Base-by-base conservation (phyloP, 2,113 vertebrate genomes). In the Percina caprodes region DNA sequence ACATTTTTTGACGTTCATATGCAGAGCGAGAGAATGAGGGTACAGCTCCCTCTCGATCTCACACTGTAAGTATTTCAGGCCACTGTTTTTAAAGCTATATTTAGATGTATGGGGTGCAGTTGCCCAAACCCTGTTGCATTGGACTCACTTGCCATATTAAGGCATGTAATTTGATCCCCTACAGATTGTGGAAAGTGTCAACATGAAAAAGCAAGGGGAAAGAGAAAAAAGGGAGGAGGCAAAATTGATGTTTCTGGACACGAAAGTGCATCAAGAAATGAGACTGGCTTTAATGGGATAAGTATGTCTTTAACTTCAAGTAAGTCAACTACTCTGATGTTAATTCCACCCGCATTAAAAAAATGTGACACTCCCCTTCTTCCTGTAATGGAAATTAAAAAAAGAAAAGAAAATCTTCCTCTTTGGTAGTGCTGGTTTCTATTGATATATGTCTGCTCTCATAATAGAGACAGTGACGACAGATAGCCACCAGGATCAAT, bases 31-130 rank as follows among this genome's bases (percentile, higher is more conserved):
- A 67, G 83, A 62, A 6, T 71, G 23, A 60, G 67, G 42, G 83
- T 69, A 83, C 72, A 86, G 87, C 93, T 62, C 39, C 10, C 39
- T 11, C 39, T 42, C 39, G 8, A 11, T 42, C 39, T 42, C 92
- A 93, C 90, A 90, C 84, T 63, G 91, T 92, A 94, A 94, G 93
- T 91, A 89, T 87, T 92, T 92, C 75, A 71, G 81, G 69, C 83
- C 69, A 78, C 75, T 79, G 84, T 93, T 94, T 94, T 95, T 95
- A 93, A 94, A 94, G 93, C 91, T 94, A 92, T 93, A 91, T 94
- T 92, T 94, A 94, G 91, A 91, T 90, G 80, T 88, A 92, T 88
- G 76, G 84, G 84, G 58, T 75, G 80, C 24, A 88, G 76, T 46
- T 59, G 87, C 69, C 70, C 77, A 59, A 49, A 52, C 79, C 73